A percentile compares a stretch with the other conserved stretches of the same genome.
Conservation (phyloP, 2,797 vertebrate genomes). For the Manis javanica region DNA sequence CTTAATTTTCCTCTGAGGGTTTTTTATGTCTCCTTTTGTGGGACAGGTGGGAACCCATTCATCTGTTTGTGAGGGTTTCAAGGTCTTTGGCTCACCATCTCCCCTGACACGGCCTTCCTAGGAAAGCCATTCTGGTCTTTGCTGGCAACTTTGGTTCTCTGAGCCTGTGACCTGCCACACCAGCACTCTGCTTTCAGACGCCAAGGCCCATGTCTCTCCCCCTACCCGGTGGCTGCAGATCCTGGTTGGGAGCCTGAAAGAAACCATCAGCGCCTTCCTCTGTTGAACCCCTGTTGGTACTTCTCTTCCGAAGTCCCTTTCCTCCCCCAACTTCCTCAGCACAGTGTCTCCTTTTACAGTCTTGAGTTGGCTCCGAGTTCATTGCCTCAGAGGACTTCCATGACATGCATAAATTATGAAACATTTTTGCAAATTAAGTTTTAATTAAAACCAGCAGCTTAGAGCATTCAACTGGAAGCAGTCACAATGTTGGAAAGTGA, state of each 20-base stretch:
- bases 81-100: not conserved
- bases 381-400: slow-evolving; percentile 76
- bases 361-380: slow-evolving; percentile 64
- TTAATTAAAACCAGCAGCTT: slow-evolving; percentile 82
- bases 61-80: slow-evolving; percentile 50
- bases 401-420: slow-evolving; percentile 82
- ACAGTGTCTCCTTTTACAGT: slow-evolving; percentile 68
- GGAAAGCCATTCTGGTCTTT: not conserved
- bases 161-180: not conserved
- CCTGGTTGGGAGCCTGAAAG: not conserved
- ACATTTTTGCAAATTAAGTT: slow-evolving; percentile 82
- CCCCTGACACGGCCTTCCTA: not conserved
- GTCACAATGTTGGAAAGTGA: slow-evolving; percentile 79
- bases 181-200: not conserved
- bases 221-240: not conserved
- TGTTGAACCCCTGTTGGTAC: not conserved
- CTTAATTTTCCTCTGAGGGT: slow-evolving; percentile 51
- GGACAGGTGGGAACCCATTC: not conserved
- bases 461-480: slow-evolving; percentile 77
- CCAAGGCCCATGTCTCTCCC: not conserved
- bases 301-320: slow-evolving; percentile 30
- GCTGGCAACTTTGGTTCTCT: slow-evolving; percentile 14
- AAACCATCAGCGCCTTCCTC: slow-evolving; percentile 25
- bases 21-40: slow-evolving; percentile 41
- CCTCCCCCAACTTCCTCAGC: slow-evolving; percentile 30